Evolutionary conservation across 2,888 invertebrate genomes (phyloP).

Genomic region (Cryptus armator): DNA sequence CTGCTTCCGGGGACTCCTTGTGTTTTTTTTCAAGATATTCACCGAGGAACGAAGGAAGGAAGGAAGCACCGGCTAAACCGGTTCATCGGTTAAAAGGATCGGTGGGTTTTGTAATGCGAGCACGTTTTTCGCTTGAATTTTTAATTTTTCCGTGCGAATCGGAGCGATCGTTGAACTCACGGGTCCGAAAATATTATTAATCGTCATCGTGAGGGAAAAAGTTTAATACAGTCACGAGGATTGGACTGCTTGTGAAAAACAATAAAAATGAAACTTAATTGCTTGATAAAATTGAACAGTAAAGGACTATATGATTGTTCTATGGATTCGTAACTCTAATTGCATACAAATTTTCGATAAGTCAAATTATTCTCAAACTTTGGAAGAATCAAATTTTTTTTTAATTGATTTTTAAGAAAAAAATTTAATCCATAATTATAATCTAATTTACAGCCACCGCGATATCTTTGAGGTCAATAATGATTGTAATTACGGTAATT

Average conservation of each 20-base stretch:
- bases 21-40: conserved; percentile 7
- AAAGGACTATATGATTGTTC: no score
- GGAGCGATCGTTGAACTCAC: conserved; percentile 36
- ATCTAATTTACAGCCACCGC: not conserved
- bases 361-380: no score
- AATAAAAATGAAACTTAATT: no score
- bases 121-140: conserved; percentile 29
- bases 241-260: no score
- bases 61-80: conserved; percentile 42
- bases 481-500: not conserved
- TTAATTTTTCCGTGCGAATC: conserved; percentile 37
- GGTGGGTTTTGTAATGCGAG: conserved; percentile 18
- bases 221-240: not conserved
- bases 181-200: not conserved
- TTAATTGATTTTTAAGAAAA: no score
- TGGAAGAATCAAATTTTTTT: no score
- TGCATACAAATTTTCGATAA: no score
- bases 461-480: not conserved
- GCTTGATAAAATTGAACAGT: no score
- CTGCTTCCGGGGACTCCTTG: conserved; percentile 50
- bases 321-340: no score
- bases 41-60: conserved; percentile 40
- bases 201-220: not conserved
- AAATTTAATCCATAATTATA: not conserved
- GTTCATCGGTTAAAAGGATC: conserved; percentile 42